Evolutionary conservation across 2,797 vertebrate genomes (phyloP).

Genomic region (Argyrosomus regius): DNA sequence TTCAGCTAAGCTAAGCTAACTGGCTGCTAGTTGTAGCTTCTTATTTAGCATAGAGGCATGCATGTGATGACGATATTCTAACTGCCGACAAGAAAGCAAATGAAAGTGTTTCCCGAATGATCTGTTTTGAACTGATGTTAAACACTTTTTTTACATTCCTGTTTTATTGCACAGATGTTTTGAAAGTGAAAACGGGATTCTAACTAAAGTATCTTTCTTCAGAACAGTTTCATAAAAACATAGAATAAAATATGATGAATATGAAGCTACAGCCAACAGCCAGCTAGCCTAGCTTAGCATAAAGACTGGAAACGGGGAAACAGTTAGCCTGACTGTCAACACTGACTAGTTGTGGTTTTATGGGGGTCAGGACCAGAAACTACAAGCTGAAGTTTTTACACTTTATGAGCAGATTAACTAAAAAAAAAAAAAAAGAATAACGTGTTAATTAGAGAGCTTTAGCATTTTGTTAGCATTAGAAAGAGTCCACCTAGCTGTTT

Average conservation of each 20-base stretch:
- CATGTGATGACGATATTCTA: not conserved
- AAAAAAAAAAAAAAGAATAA: not conserved
- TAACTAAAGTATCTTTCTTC: too few species aligned
- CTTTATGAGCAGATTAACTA: not conserved
- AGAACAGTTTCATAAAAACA: not conserved
- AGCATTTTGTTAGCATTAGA: not conserved
- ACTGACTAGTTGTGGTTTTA: not conserved
- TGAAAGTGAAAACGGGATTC: not conserved
- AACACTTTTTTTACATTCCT: not conserved
- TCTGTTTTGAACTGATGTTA: not conserved
- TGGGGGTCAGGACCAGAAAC: not conserved
- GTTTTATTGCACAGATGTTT: not conserved
- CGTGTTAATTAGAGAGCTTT: not conserved
- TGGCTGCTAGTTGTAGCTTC: not conserved
- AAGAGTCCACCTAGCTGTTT: not conserved
- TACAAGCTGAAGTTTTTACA: not conserved
- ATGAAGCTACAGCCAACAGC: not conserved
- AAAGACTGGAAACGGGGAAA: not conserved
- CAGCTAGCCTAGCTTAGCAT: slow-evolving; percentile 1
- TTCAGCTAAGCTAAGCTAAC: slow-evolving; percentile 8
- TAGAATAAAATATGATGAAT: not conserved
- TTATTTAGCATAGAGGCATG: not conserved
- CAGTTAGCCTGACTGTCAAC: not conserved
- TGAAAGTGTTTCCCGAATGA: not conserved
- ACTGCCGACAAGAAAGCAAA: not conserved